Base-by-base conservation (phyloP, 2,113 vertebrate genomes). In the Tragulus kanchil region DNA sequence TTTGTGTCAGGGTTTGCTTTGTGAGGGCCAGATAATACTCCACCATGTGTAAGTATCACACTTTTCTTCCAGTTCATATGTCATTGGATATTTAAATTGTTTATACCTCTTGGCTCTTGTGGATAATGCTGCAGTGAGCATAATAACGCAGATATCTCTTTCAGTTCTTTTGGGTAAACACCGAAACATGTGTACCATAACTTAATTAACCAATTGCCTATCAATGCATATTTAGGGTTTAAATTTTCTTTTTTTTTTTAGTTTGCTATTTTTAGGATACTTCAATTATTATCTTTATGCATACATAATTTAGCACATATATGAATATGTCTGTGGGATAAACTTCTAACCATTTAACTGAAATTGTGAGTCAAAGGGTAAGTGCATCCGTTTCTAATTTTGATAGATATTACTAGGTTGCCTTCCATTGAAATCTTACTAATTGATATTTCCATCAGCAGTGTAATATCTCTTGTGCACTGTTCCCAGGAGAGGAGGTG, bases 341-440 rank as follows among this genome's bases (percentile, higher is more conserved):
- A 86, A 93, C 67, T 71, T n/a, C 11, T 67, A 71, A 25, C 73
- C 26, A 75, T 89, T 92, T 48, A 92, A 81, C 26, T 85, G n/a
- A 26, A 94, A 89, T 92, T 94, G 48, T 81, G 50, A 78, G 16
- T 84, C 67, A 84, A 84, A 84, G 23, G 0, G 15, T 42, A 28
- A 45, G 5, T 92, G 4, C 13, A 2, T 89, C 3, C 21, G 45
- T 83, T 92, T 92, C 64, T 67, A 85, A n/a, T 94, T 86, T 93
- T 67, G 45, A 61, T 92, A 89, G 52, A 26, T 90, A 58, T 69
- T 56, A 92, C 59, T 96, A 93, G 92, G 67, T 89, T 92, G n/a
- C 19, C 71, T 13, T 64, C 31, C 13, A 15, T 67, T 67, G 42
- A 54, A 89, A 10, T 83, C 83, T 94, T 90, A 69, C 25, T 90